These are phyloP conservation scores for Dendroctonus ponderosae DNA, from an alignment of 1,140 invertebrate species.

Conservation along the genomic window DNA sequence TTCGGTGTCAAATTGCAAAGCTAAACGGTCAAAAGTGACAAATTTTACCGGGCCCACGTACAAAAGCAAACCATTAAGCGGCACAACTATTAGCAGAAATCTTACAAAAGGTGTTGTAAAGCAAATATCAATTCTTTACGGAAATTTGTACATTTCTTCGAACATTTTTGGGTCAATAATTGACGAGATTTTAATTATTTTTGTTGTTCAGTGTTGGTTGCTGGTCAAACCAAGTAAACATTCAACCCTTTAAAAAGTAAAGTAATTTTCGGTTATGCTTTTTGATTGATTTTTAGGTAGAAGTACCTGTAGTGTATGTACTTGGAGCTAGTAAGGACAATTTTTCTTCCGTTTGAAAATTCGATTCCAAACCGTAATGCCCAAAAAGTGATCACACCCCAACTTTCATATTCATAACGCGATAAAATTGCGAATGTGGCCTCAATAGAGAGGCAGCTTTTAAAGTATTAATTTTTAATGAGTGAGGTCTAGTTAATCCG, in stretches of 20 bases:
- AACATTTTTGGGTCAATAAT: too few species aligned
- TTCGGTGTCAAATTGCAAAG: slow-evolving; percentile 1
- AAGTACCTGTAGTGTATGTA: too few species aligned
- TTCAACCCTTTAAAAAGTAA: too few species aligned
- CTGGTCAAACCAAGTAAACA: too few species aligned
- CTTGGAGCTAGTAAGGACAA: too few species aligned
- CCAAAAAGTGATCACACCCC: not conserved
- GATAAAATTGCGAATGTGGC: slow-evolving; percentile 16
- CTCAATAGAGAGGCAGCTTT: slow-evolving; percentile 28
- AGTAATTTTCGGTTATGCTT: too few species aligned
- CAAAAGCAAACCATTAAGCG: slow-evolving; percentile 8
- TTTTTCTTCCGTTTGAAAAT: not conserved
- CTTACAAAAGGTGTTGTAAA: slow-evolving; percentile 2
- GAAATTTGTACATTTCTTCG: too few species aligned
- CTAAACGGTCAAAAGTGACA: slow-evolving; percentile 13
- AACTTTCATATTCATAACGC: slow-evolving; percentile 12
- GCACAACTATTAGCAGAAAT: slow-evolving; percentile 5
- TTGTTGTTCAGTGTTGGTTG: too few species aligned
- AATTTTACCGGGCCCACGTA: slow-evolving; percentile 4
- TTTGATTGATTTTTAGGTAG: too few species aligned
- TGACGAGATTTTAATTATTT: too few species aligned
- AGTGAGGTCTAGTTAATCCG: slow-evolving; percentile 24
- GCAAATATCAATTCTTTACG: not conserved
- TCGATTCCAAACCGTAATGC: not conserved
- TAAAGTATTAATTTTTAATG: slow-evolving; percentile 35